Conservation (phyloP, 1,140 invertebrate genomes). For the Cotesia typhae region DNA sequence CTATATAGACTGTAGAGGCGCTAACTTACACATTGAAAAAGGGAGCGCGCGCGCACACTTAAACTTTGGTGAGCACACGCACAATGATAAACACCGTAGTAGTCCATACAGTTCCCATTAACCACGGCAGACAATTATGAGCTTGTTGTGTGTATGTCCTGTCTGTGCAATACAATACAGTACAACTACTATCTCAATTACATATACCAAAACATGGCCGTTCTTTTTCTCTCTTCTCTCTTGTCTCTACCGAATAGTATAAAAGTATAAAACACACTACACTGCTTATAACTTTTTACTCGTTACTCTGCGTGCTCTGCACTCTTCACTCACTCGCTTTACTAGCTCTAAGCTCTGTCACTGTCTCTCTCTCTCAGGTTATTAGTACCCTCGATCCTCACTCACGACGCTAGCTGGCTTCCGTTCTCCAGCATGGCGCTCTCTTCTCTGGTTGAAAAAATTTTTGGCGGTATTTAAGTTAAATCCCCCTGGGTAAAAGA, state of each 20-base stretch:
- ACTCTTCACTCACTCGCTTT: not conserved
- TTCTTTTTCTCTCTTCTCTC: not conserved
- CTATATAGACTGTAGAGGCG: not conserved
- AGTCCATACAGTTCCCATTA: slow-evolving; percentile 10
- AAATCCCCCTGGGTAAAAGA: not conserved
- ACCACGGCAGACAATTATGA: not conserved
- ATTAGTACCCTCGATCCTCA: not conserved
- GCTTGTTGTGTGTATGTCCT: not conserved
- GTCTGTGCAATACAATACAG: not conserved
- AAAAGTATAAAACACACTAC: no score
- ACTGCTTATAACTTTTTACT: no score
- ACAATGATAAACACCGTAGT: slow-evolving; percentile 1
- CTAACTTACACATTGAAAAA: not conserved
- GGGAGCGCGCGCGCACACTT: not conserved
- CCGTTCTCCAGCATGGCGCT: not conserved
- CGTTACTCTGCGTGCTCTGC: no score
- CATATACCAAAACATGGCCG: not conserved
- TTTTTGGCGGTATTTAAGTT: not conserved
- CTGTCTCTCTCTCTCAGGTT: not conserved
- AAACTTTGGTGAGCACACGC: not conserved
- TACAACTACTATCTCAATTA: no score
- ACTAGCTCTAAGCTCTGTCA: not conserved
- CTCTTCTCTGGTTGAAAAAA: not conserved
- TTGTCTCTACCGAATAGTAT: no score
- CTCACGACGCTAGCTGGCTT: slow-evolving; percentile 1